Percentiles rank a stretch among this genome's conserved stretches.
Evolutionary conservation across 2,888 invertebrate genomes (phyloP).

Genomic region (Microplitis manilae): DNA sequence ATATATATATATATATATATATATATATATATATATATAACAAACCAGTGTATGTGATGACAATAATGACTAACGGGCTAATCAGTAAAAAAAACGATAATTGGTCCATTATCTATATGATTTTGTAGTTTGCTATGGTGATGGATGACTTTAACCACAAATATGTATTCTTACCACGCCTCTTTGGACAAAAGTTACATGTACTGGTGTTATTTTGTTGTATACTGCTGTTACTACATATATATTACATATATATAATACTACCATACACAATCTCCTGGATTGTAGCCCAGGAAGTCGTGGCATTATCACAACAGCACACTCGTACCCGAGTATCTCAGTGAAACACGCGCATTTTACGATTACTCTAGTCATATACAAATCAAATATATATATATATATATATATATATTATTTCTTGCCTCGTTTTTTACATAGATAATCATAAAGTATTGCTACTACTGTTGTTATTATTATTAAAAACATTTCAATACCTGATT

Average conservation of each 20-base stretch:
- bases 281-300: conserved; percentile 25
- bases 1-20: too few species aligned
- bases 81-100: conserved; percentile 11
- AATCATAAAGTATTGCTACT: background rate
- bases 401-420: background rate
- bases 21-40: too few species aligned
- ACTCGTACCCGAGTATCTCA: conserved; percentile 24
- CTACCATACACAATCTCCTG: conserved; percentile 10
- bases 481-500: background rate
- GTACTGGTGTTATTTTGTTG: background rate
- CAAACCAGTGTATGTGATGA: background rate
- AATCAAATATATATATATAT: background rate
- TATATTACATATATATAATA: background rate
- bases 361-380: conserved; percentile 9
- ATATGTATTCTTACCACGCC: conserved; percentile 21
- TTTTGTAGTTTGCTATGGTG: background rate
- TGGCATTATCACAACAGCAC: conserved; percentile 29
- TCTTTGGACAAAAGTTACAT: background rate
- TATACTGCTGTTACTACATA: background rate
- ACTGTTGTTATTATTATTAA: background rate
- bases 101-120: background rate
- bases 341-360: conserved; percentile 25
- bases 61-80: conserved; percentile 3
- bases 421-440: background rate
- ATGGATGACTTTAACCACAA: conserved; percentile 4